Conservation (phyloP, 2,797 vertebrate genomes). For the Hippopotamyrus pictus region DNA sequence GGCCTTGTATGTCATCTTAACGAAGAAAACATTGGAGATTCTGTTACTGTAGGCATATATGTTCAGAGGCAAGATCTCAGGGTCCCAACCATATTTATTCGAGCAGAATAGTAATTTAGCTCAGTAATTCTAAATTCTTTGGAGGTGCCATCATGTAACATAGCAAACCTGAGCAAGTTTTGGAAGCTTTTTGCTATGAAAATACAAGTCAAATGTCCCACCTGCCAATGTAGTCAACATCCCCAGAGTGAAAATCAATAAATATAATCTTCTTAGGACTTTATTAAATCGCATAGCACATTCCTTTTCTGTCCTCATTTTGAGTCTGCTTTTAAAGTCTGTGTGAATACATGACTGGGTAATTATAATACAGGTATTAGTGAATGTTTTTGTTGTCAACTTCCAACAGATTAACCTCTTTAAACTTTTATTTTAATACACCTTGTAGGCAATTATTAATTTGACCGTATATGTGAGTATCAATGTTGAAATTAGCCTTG, state of each 20-base stretch:
- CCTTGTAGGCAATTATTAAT: not conserved
- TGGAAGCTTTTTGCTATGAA: not conserved
- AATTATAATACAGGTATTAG: not conserved
- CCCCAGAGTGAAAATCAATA: slow-evolving; percentile 94
- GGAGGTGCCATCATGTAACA: not conserved
- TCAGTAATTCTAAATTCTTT: not conserved
- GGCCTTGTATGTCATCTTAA: not conserved
- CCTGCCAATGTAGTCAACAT: slow-evolving; percentile 91
- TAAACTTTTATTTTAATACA: not conserved
- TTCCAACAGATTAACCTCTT: not conserved
- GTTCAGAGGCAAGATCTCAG: not conserved
- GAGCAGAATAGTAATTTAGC: not conserved
- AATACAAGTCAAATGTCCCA: slow-evolving; percentile 81
- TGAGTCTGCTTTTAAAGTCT: not conserved
- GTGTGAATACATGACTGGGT: not conserved
- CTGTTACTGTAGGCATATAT: not conserved
- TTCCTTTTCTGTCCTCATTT: not conserved
- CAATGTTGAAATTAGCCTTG: not conserved
- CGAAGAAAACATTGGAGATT: not conserved
- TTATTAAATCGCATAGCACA: slow-evolving; percentile 22
- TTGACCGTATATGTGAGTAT: not conserved
- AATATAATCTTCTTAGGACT: slow-evolving; percentile 89
- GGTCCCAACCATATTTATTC: not conserved
- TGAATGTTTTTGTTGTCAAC: not conserved
- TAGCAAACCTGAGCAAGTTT: not conserved